Evolutionary conservation across 1,140 invertebrate species (phyloP).

Genomic region (Drosophila oshimai): DNA sequence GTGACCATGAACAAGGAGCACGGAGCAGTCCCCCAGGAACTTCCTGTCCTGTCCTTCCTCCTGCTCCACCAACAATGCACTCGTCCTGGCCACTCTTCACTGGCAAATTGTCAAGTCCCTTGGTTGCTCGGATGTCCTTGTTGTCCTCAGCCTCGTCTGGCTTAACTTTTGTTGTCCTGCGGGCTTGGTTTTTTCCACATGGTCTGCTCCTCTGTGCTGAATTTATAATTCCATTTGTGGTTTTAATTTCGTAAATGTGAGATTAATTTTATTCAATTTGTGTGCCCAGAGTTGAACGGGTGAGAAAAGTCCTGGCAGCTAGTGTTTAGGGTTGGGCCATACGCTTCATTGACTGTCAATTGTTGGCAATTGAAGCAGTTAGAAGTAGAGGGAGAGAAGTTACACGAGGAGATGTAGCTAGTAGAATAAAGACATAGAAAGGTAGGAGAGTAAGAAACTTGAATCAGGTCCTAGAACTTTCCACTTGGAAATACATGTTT

Average conservation of each 20-base stretch:
- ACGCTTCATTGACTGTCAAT: conserved; percentile 58
- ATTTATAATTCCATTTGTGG: conserved; percentile 82
- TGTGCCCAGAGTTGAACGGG: background rate
- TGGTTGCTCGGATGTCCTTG: conserved; percentile 15
- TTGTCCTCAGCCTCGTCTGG: conserved; percentile 47
- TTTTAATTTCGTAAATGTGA: conserved; percentile 81
- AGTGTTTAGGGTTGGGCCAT: background rate
- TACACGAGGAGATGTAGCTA: background rate
- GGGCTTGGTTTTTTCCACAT: conserved; percentile 58
- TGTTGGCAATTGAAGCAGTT: conserved; percentile 21
- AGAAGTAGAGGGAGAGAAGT: background rate
- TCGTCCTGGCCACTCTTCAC: conserved; percentile 35
- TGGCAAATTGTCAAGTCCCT: conserved; percentile 64
- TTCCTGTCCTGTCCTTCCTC: background rate
- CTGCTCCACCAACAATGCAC: background rate
- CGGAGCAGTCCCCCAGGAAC: conserved; percentile 17
- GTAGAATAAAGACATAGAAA: background rate
- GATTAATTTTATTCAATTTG: conserved; percentile 80
- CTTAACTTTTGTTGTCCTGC: conserved; percentile 79
- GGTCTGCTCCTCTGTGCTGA: conserved; percentile 54
- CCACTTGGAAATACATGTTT: background rate
- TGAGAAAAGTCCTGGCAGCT: background rate
- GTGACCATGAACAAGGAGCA: conserved; percentile 64
- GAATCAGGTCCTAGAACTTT: background rate
- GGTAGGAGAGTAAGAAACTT: background rate